Conservation (phyloP, 2,113 vertebrate genomes). For the Malurus alboscapulatus region DNA sequence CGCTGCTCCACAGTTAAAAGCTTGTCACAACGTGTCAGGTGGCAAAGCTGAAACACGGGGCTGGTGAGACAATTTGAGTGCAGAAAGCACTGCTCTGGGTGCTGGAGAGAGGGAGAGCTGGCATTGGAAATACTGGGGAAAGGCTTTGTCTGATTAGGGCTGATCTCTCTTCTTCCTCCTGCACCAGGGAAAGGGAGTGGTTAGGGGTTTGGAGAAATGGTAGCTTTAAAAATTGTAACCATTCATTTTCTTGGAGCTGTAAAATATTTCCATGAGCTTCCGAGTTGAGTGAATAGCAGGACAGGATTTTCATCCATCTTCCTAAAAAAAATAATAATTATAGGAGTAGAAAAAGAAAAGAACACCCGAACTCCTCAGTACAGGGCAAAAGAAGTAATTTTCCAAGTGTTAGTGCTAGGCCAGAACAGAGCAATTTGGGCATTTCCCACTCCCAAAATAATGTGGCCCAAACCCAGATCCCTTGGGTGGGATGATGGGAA, state of each 20-base stretch:
- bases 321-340: too few species aligned
- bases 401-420: neutral
- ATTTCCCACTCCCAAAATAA: neutral
- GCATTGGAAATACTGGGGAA: neutral
- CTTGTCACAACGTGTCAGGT: conserved; percentile 24
- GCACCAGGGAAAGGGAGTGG: neutral
- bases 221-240: neutral
- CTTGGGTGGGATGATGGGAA: neutral
- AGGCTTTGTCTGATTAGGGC: neutral
- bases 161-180: neutral
- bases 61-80: neutral
- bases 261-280: neutral
- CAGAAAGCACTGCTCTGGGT: neutral
- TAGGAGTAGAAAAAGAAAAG: neutral
- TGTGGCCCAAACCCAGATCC: neutral
- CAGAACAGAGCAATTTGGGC: neutral
- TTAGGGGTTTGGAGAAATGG: neutral
- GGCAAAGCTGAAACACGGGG: neutral
- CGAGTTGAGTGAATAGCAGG: neutral
- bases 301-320: neutral
- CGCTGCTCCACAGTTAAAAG: neutral
- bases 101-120: neutral
- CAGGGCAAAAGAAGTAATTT: neutral
- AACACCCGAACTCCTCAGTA: neutral
- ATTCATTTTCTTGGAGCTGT: neutral